These are phyloP conservation scores for Umimayanthus chanpuru DNA, from an alignment of 92 coral and sea anemone species.

Conservation along the genomic window DNA sequence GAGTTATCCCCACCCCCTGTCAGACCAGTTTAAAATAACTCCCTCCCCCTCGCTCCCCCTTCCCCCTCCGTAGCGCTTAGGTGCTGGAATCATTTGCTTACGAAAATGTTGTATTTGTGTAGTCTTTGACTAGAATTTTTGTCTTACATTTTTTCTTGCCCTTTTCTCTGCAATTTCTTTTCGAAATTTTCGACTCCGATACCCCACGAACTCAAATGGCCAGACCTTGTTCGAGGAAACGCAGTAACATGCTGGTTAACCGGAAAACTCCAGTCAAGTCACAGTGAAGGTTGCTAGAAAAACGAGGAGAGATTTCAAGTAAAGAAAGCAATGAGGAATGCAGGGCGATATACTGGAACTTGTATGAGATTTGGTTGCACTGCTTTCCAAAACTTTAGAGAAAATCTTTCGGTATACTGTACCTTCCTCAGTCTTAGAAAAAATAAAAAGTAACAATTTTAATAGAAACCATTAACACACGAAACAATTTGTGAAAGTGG, in stretches of 20 bases:
- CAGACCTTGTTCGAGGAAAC: neutral
- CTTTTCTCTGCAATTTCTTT: neutral
- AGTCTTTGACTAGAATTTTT: too few species aligned
- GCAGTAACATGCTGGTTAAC: neutral
- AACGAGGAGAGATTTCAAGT: neutral
- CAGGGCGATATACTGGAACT: too few species aligned
- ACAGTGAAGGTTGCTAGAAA: neutral
- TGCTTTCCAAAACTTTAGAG: too few species aligned
- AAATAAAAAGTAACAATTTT: too few species aligned
- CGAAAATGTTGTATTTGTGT: neutral
- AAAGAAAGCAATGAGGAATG: too few species aligned
- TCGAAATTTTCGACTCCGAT: too few species aligned
- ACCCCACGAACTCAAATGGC: neutral
- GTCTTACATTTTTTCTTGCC: neutral
- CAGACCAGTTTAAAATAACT: neutral
- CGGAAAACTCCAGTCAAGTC: neutral
- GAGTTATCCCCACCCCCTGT: neutral
- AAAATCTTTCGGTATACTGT: neutral
- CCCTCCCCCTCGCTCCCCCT: neutral
- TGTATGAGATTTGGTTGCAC: too few species aligned
- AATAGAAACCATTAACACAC: too few species aligned
- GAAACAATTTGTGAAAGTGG: neutral
- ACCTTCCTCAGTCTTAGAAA: neutral
- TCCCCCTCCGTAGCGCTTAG: neutral
- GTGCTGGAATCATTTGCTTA: neutral